Evolutionary conservation across 2,797 vertebrate species (phyloP), one percentile per base, ranked within the genome.

Genomic region (Staurois parvus): DNA sequence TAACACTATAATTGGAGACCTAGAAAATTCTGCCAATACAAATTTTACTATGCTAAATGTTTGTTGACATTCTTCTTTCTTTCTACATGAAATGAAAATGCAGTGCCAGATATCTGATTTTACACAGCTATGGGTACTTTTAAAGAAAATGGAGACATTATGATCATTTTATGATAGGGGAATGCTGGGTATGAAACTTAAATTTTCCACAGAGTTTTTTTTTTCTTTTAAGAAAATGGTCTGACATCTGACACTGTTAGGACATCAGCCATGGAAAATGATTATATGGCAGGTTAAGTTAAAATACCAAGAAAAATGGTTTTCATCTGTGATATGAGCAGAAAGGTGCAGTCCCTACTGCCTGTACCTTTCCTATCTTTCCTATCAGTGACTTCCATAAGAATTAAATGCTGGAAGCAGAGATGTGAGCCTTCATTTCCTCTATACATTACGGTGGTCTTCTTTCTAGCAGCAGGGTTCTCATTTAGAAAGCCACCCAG

Each of bases 391-490:
- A 68, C 21, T 37, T 81, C 30, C 72, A 75, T 79, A 48, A 75
- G 72, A 81, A 40, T 85, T 19, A 73, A 29, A 76, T 40, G 42
- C 56, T 75, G 32, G 76, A 21, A 75, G n/a, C 40, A 28, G 28
- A 75, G 62, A 75, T 80, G 62, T 40, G 69, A 75, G 78, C 56
- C 42, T 84, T 67, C 34, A 56, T 69, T 84, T 73, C 62, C 59
- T 29, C 59, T 68, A 48, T 56, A 75, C 75, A 84, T 79, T 26
- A 84, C 32, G 76, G 83, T 72, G 67, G 64, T n/a, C 72, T 59
- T 72, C 76, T 34, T 26, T 21, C 52, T 2, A 76, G 42, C 81
- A 76, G 81, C 81, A 28, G 72, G 62, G 45, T 21, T 45, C 72
- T 52, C 34, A 75, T 52, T 82, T 74, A 32, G 32, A 21, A 74